Conservation (phyloP, 2,888 invertebrate species). For the Mesorhabditis belari region DNA sequence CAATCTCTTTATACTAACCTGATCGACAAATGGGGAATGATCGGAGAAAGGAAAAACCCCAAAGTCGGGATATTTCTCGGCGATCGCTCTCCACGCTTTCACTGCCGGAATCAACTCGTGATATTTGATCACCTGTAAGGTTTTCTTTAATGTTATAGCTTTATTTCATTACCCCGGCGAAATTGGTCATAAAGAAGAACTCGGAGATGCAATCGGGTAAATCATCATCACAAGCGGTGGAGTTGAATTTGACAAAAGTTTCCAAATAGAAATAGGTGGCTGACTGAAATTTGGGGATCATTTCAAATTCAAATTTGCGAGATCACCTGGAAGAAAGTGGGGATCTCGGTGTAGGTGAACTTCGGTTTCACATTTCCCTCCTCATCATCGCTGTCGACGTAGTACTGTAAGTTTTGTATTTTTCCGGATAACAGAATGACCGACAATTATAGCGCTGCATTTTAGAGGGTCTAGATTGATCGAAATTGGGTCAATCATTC, state of each 20-base stretch:
- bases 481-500: no score
- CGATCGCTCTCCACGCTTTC: conserved; percentile 38
- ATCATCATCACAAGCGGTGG: conserved; percentile 34
- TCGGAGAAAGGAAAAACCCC: conserved; percentile 39
- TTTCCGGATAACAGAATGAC: no score
- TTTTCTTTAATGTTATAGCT: background rate
- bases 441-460: no score
- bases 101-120: conserved; percentile 46
- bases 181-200: conserved; percentile 49
- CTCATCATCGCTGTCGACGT: conserved; percentile 26
- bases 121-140: conserved; percentile 32
- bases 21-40: conserved; percentile 46
- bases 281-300: conserved; percentile 7
- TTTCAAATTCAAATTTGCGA: background rate
- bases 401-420: conserved; percentile 37
- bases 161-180: conserved; percentile 29
- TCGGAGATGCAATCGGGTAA: conserved; percentile 32
- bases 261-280: conserved; percentile 44
- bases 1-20: conserved; percentile 11
- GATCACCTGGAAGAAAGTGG: conserved; percentile 38
- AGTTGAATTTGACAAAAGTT: conserved; percentile 47
- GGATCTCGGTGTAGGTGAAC: conserved; percentile 44
- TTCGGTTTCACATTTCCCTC: conserved; percentile 13
- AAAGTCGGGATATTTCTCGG: conserved; percentile 33
- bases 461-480: no score